Percentiles rank a stretch among this genome's conserved stretches.
Conservation (phyloP, 2,888 invertebrate species). For the Bombylius discolor region DNA sequence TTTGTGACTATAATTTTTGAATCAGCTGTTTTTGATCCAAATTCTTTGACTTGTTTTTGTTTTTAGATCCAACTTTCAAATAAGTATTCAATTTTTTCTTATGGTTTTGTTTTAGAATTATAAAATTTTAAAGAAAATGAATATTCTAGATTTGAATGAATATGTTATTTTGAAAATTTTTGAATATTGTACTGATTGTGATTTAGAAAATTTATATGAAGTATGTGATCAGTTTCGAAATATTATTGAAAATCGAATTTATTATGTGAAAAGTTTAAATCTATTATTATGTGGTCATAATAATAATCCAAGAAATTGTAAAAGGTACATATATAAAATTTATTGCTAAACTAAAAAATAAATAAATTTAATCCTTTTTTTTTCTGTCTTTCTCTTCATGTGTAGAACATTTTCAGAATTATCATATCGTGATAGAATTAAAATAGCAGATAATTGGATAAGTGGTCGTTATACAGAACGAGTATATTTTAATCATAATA, state of each 20-base stretch:
- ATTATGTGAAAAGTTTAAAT: conserved; percentile 25
- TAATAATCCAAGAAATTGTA: conserved; percentile 15
- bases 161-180: conserved; percentile 42
- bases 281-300: conserved; percentile 31
- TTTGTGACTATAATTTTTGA: too few species aligned
- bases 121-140: conserved; percentile 13
- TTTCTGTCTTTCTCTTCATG: too few species aligned
- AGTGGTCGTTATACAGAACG: conserved; percentile 40
- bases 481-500: conserved; percentile 34
- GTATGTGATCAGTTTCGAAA: conserved; percentile 38
- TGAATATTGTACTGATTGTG: conserved; percentile 38
- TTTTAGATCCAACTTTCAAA: too few species aligned
- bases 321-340: background rate
- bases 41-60: too few species aligned
- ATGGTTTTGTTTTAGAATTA: too few species aligned
- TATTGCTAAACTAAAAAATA: too few species aligned
- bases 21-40: too few species aligned
- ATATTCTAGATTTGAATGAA: conserved; percentile 25
- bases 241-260: conserved; percentile 36
- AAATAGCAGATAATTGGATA: conserved; percentile 43
- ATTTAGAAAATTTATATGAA: conserved; percentile 39
- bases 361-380: too few species aligned
- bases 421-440: conserved; percentile 27
- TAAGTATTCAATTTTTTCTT: too few species aligned
- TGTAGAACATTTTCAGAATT: conserved; percentile 25